Evolutionary conservation across 2,113 vertebrate species (phyloP).

Genomic region (Grallaria varia): DNA sequence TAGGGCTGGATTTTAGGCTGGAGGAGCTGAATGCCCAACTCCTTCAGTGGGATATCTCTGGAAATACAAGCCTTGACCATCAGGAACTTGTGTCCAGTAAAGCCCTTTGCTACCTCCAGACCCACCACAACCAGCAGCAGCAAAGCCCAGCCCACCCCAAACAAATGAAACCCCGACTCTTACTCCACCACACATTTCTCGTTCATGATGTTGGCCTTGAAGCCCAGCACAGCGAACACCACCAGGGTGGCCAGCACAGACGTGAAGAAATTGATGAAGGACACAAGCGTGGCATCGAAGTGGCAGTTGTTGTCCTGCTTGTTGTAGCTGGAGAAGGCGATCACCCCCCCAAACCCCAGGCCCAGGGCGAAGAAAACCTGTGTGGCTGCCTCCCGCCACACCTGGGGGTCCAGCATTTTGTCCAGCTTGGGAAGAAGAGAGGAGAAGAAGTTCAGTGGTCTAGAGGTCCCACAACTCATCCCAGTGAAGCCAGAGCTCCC

Average conservation of each 20-base stretch:
- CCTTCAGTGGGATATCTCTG: not conserved
- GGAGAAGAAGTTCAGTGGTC: not conserved
- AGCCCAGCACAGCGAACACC: constrained; percentile 96
- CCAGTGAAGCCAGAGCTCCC: not conserved
- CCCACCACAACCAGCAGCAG: not conserved
- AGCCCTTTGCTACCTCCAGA: not conserved
- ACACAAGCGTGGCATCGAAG: constrained; percentile 92
- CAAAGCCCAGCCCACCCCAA: not conserved
- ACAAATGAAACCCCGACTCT: constrained; percentile 18
- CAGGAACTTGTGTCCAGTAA: not conserved
- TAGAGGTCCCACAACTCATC: not conserved
- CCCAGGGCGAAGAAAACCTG: constrained; percentile 98
- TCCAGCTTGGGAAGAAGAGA: constrained; percentile 80
- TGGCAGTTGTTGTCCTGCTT: constrained; percentile 99
- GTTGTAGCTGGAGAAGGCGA: constrained; percentile 99
- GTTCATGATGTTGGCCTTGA: constrained; percentile 98
- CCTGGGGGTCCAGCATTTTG: constrained; percentile 97
- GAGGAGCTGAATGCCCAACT: not conserved
- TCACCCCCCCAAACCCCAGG: constrained; percentile 95
- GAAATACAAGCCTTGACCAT: not conserved
- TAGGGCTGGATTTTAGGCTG: not conserved
- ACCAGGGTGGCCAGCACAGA: constrained; percentile 95
- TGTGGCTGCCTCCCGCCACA: constrained; percentile 96
- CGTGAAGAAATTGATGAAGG: constrained; percentile 95
- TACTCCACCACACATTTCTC: constrained; percentile 98